Percentiles rank a stretch among this genome's conserved stretches.
These are phyloP conservation scores for Leptura quadrifasciata DNA, from an alignment of 2,888 invertebrate species.

Conservation along the genomic window DNA sequence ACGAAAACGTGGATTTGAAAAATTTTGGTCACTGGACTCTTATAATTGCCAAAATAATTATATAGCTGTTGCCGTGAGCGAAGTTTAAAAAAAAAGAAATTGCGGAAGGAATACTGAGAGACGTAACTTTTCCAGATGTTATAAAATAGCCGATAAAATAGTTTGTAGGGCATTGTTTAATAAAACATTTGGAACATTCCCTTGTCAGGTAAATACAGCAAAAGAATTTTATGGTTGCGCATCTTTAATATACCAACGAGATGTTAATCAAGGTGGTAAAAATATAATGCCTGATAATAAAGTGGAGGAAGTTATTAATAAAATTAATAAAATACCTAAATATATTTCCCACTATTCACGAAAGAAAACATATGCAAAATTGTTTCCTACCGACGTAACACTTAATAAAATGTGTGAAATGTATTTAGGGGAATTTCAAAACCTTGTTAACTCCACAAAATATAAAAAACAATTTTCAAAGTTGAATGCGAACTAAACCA, in stretches of 20 bases:
- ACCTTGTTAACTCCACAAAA: slow-evolving; percentile 12
- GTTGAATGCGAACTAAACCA: slow-evolving; percentile 26
- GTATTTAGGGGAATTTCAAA: slow-evolving; percentile 12
- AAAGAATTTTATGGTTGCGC: slow-evolving; percentile 11
- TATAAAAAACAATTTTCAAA: slow-evolving; percentile 18
- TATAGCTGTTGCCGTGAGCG: background rate
- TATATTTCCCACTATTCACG: slow-evolving; percentile 38
- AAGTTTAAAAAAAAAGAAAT: background rate
- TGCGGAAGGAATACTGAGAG: background rate
- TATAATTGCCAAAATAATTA: background rate
- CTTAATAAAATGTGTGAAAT: slow-evolving; percentile 20
- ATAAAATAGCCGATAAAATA: background rate
- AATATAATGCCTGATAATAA: slow-evolving; percentile 33
- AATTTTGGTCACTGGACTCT: no score
- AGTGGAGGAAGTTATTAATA: slow-evolving; percentile 27
- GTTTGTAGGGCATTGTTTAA: slow-evolving; percentile 22
- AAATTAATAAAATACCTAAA: slow-evolving; percentile 37
- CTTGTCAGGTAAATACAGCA: slow-evolving; percentile 21
- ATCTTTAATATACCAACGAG: slow-evolving; percentile 23
- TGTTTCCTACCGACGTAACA: slow-evolving; percentile 19
- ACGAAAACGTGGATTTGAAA: background rate
- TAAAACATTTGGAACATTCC: slow-evolving; percentile 17
- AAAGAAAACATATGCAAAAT: no score
- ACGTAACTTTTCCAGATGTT: background rate
- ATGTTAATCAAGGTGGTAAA: slow-evolving; percentile 21